phyloP scores from a whole-genome alignment of 2,797 vertebrate genomes.

The Gorsachius magnificus region DNA sequence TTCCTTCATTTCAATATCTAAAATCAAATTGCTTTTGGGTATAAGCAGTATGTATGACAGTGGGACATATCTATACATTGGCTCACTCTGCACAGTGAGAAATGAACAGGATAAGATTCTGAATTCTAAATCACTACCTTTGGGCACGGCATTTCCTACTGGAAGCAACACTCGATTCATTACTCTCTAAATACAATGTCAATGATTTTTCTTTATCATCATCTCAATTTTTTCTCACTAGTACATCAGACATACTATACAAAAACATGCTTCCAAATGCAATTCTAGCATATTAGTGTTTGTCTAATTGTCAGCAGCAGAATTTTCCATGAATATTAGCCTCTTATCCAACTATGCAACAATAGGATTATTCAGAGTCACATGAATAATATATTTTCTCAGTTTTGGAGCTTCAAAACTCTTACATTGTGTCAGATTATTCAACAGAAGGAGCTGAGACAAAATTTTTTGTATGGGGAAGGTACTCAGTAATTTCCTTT shows the following conservation, averaged over 20 bases:
- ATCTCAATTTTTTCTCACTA: not conserved
- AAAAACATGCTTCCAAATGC: not conserved
- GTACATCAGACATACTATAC: not conserved
- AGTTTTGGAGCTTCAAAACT: not conserved
- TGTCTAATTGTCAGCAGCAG: not conserved
- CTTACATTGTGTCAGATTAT: not conserved
- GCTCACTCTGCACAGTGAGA: not conserved
- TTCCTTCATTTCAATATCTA: constrained; percentile 52
- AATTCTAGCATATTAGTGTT: not conserved
- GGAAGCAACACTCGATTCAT: not conserved
- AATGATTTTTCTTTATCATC: not conserved
- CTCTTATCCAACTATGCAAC: not conserved
- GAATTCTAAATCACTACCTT: constrained; percentile 19
- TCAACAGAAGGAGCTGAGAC: not conserved
- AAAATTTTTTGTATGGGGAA: not conserved
- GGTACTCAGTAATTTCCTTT: not conserved
- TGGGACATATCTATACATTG: not conserved
- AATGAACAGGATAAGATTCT: not conserved
- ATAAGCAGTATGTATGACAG: not conserved
- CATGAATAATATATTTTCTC: not conserved
- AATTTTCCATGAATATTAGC: not conserved
- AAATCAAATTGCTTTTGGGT: constrained; percentile 49
- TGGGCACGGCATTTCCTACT: not conserved
- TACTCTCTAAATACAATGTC: not conserved
- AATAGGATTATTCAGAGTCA: not conserved